phyloP scores from a whole-genome alignment of 2,113 vertebrate genomes.

The Haemorhous mexicanus region DNA sequence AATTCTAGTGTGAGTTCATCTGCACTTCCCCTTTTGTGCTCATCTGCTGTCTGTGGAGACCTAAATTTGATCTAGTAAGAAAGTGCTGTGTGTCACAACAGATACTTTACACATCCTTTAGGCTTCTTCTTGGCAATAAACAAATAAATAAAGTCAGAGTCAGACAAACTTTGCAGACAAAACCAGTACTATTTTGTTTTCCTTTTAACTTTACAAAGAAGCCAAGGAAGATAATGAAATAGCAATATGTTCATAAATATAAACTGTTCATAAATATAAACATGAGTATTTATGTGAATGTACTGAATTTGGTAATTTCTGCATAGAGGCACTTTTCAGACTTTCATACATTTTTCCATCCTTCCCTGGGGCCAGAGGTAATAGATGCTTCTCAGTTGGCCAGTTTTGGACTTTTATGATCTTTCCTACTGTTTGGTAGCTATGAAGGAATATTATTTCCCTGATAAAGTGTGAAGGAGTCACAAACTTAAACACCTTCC shows the following conservation, averaged over 20 bases:
- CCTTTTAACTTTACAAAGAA: conserved; percentile 41
- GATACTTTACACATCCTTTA: conserved; percentile 43
- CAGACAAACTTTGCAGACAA: conserved; percentile 1
- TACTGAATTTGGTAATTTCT: conserved; percentile 30
- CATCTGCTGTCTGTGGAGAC: conserved; percentile 10
- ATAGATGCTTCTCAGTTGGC: conserved; percentile 12
- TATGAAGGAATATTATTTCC: conserved; percentile 19
- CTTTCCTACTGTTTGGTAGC: conserved; percentile 20
- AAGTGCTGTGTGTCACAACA: background rate
- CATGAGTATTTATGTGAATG: background rate
- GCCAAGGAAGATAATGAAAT: conserved; percentile 29
- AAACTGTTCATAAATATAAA: background rate
- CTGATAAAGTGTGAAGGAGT: background rate
- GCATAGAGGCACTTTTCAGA: background rate
- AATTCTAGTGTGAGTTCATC: conserved; percentile 23
- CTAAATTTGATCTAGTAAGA: conserved; percentile 28
- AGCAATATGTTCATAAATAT: conserved; percentile 22
- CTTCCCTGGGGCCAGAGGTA: background rate
- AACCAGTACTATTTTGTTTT: conserved; percentile 14
- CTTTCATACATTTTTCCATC: conserved; percentile 4
- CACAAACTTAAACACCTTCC: conserved; percentile 39
- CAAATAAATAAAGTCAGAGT: conserved; percentile 47
- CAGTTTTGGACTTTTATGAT: conserved; percentile 16
- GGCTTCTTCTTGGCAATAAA: conserved; percentile 31
- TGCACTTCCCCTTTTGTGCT: background rate